Percentiles rank a stretch among this genome's conserved stretches.
Evolutionary conservation across 2,797 vertebrate genomes (phyloP).

Genomic region (Brachyrhaphis roseni): DNA sequence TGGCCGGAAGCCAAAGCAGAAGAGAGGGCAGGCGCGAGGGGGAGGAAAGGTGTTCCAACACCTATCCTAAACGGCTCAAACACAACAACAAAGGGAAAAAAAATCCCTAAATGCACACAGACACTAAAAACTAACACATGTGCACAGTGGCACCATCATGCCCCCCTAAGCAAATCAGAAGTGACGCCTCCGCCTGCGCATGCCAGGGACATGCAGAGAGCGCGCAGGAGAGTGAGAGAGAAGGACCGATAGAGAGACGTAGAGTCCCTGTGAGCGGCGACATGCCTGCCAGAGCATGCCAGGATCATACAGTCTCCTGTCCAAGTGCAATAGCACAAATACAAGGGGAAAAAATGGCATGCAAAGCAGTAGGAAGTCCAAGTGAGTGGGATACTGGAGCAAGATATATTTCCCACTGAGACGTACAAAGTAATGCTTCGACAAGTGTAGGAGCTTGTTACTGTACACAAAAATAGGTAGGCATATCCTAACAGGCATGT

Average conservation of each 20-base stretch:
- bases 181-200: slow-evolving; percentile 57
- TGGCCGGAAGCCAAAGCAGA: slow-evolving; percentile 32
- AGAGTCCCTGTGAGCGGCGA: slow-evolving; percentile 38
- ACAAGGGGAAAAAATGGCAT: slow-evolving; percentile 24
- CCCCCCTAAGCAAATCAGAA: slow-evolving; percentile 53
- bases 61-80: slow-evolving; percentile 38
- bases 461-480: neutral
- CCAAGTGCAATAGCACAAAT: slow-evolving; percentile 36
- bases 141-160: slow-evolving; percentile 23
- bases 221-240: slow-evolving; percentile 32
- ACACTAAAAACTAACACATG: slow-evolving; percentile 12
- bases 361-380: slow-evolving; percentile 11
- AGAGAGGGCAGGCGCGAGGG: neutral
- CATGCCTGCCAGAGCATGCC: slow-evolving; percentile 46
- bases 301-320: slow-evolving; percentile 39
- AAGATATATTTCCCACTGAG: slow-evolving; percentile 13
- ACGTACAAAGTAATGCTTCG: neutral
- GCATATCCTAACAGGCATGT: neutral
- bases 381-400: slow-evolving; percentile 24
- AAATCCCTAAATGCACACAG: slow-evolving; percentile 16
- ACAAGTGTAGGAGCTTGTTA: slow-evolving; percentile 8
- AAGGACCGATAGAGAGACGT: slow-evolving; percentile 28
- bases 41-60: slow-evolving; percentile 15
- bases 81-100: slow-evolving; percentile 11
- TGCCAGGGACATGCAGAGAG: slow-evolving; percentile 58